Evolutionary conservation across 2,888 invertebrate genomes (phyloP).

Genomic region (Cosmia trapezina): DNA sequence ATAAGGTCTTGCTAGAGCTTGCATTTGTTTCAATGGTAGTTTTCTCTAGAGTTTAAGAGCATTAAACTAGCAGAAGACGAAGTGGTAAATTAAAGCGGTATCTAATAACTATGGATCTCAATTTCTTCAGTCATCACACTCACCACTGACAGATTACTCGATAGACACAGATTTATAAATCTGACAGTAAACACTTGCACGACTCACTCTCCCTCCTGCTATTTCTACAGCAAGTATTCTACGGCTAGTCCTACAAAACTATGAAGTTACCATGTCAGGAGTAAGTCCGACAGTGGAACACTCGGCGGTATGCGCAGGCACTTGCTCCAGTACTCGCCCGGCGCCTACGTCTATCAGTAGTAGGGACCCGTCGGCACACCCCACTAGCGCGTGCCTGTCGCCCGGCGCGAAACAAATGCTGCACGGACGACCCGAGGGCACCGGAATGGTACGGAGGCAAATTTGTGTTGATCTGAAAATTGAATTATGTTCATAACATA

Average conservation of each 20-base stretch:
- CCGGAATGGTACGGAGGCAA: constrained; percentile 92
- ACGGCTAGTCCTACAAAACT: neutral
- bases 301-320: constrained; percentile 95
- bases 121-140: neutral
- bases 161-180: neutral
- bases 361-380: constrained; percentile 95
- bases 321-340: constrained; percentile 94
- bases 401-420: constrained; percentile 95
- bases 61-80: neutral
- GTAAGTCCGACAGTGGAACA: constrained; percentile 94
- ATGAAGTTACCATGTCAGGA: constrained; percentile 93
- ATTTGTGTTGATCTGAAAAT: constrained; percentile 89
- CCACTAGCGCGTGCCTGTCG: constrained; percentile 97
- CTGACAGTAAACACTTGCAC: neutral
- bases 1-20: neutral
- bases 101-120: neutral
- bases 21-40: neutral
- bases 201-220: neutral
- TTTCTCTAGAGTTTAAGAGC: neutral
- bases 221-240: neutral
- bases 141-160: neutral
- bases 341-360: constrained; percentile 96
- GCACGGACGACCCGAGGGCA: constrained; percentile 92
- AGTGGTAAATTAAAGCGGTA: neutral
- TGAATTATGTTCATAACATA: neutral